Evolutionary conservation across 1,140 invertebrate species (phyloP).

Genomic region (Musca domestica): DNA sequence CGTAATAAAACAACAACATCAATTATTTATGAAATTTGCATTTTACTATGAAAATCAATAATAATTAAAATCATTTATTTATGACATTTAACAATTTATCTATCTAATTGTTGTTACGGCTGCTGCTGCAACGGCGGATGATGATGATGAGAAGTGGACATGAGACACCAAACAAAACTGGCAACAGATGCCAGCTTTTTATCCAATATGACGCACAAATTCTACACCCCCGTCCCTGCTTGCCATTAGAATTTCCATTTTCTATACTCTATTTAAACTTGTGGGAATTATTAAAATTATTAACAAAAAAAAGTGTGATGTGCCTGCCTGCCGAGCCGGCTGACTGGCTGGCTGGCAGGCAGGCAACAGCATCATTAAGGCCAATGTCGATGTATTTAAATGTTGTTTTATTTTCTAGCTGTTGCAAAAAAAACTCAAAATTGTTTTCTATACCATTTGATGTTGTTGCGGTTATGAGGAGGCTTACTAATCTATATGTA

Average conservation of each 20-base stretch:
- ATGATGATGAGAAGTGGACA: no score
- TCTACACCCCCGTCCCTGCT: no score
- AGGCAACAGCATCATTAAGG: slow-evolving; percentile 19
- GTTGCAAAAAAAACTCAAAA: not conserved
- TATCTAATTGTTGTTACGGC: not conserved
- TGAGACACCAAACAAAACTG: no score
- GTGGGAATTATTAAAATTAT: no score
- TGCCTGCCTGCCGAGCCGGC: not conserved
- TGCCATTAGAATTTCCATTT: no score
- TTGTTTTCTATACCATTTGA: not conserved
- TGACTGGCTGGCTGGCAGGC: not conserved
- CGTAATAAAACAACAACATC: not conserved
- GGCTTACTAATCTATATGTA: slow-evolving; percentile 1
- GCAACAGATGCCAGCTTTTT: no score
- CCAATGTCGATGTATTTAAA: slow-evolving; percentile 23
- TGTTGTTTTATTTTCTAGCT: slow-evolving; percentile 5
- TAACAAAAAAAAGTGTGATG: not conserved
- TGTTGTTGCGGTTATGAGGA: slow-evolving; percentile 6
- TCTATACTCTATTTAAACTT: no score
- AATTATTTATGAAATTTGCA: not conserved
- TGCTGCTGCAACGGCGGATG: no score
- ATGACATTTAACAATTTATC: slow-evolving; percentile 20
- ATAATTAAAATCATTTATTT: slow-evolving; percentile 21
- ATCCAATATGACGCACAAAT: no score
- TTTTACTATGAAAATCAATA: slow-evolving; percentile 16